phyloP scores from a whole-genome alignment of 2,113 vertebrate species.

The Uria aalge region DNA sequence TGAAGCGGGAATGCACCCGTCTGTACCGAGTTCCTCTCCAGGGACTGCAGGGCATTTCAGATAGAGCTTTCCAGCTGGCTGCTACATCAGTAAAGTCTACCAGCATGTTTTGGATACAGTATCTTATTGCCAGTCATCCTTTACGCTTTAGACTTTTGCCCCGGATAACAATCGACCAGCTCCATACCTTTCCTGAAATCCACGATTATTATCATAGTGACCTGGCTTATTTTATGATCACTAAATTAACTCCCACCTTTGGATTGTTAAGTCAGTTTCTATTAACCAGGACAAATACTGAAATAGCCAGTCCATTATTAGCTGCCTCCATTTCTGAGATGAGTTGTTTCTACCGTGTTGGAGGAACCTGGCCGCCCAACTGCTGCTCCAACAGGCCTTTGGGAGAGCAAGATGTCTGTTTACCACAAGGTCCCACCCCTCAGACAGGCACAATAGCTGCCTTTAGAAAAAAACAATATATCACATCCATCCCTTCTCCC shows the following conservation, averaged over 20 bases:
- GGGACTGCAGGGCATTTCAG: not conserved
- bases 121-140: not conserved
- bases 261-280: not conserved
- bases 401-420: not conserved
- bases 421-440: not conserved
- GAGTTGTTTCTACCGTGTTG: not conserved
- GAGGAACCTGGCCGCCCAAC: not conserved
- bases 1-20: rapidly evolving
- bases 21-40: not conserved
- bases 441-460: not conserved
- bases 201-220: not conserved
- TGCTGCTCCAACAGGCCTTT: not conserved
- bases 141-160: constrained; percentile 24
- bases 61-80: not conserved
- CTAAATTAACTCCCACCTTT: constrained; percentile 2
- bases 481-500: not conserved
- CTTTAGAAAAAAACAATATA: not conserved
- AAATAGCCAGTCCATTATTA: not conserved
- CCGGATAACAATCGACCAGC: not conserved
- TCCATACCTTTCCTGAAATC: not conserved
- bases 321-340: not conserved
- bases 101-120: not conserved
- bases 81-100: not conserved
- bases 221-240: not conserved
- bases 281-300: not conserved